phyloP scores from a whole-genome alignment of 2,797 vertebrate genomes.

The Tokudaia tokunoshimensis region DNA sequence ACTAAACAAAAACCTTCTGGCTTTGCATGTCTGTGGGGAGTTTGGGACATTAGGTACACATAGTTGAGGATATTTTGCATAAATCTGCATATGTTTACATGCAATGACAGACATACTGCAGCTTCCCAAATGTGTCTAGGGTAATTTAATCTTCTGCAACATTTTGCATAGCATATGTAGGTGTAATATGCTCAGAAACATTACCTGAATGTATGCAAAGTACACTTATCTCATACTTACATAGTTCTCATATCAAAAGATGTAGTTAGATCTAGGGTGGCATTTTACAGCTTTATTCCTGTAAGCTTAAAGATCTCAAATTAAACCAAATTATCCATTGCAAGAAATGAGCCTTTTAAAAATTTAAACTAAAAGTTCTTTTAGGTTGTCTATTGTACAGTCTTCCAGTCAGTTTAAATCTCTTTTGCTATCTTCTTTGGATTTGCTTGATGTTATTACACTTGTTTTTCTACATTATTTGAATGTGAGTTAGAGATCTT shows the following conservation, averaged over 20 bases:
- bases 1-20: slow-evolving; percentile 81
- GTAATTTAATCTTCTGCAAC: slow-evolving; percentile 79
- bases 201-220: slow-evolving; percentile 81
- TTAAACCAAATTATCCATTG: slow-evolving; percentile 66
- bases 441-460: slow-evolving; percentile 34
- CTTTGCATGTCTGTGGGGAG: slow-evolving; percentile 67
- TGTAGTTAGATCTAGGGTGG: slow-evolving; percentile 64
- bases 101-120: slow-evolving; percentile 77
- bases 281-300: slow-evolving; percentile 53
- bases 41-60: slow-evolving; percentile 75
- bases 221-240: slow-evolving; percentile 68
- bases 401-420: slow-evolving; percentile 57
- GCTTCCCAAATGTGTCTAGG: slow-evolving; percentile 71
- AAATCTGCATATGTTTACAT: slow-evolving; percentile 85
- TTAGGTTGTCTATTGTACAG: slow-evolving; percentile 55
- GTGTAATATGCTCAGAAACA: slow-evolving; percentile 75
- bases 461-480: slow-evolving; percentile 41
- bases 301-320: slow-evolving; percentile 62
- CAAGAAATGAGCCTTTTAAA: slow-evolving; percentile 65
- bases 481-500: slow-evolving; percentile 5
- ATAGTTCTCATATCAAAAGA: slow-evolving; percentile 62
- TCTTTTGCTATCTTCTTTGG: slow-evolving; percentile 42
- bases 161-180: slow-evolving; percentile 76
- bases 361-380: slow-evolving; percentile 75
- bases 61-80: slow-evolving; percentile 74